Percentiles rank a stretch among this genome's conserved stretches.
These are phyloP conservation scores for Hydrotaea cyrtoneurina DNA, from an alignment of 2,888 invertebrate genomes.

Conservation along the genomic window DNA sequence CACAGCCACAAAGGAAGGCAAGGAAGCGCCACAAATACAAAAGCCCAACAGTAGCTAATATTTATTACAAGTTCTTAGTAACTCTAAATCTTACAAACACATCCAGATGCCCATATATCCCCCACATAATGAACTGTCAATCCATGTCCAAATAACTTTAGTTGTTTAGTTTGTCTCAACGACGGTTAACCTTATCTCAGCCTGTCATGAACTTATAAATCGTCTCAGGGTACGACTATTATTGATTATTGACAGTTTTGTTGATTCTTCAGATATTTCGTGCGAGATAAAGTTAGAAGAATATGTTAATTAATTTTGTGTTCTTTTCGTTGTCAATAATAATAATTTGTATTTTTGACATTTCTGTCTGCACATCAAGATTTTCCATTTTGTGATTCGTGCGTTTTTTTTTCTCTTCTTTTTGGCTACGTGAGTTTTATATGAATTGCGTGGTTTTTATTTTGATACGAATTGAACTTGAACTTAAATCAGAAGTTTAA, in stretches of 20 bases:
- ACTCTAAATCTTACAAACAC: too few species aligned
- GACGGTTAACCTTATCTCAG: too few species aligned
- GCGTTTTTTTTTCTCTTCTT: background rate
- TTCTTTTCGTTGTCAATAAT: slow-evolving; percentile 42
- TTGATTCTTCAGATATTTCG: slow-evolving; percentile 50
- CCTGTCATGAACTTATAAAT: too few species aligned
- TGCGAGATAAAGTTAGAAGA: slow-evolving; percentile 52
- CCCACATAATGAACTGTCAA: too few species aligned
- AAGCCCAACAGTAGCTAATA: too few species aligned
- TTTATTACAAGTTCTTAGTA: too few species aligned
- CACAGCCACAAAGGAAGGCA: too few species aligned
- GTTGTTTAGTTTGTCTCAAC: background rate
- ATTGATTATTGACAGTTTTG: slow-evolving; percentile 44
- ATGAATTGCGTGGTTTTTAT: slow-evolving; percentile 12
- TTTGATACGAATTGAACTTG: slow-evolving; percentile 65
- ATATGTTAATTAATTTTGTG: slow-evolving; percentile 34
- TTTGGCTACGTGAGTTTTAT: slow-evolving; percentile 61
- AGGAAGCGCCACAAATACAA: too few species aligned
- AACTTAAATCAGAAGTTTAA: slow-evolving; percentile 55
- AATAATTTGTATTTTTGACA: slow-evolving; percentile 60
- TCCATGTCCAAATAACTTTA: too few species aligned
- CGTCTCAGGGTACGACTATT: background rate
- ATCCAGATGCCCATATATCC: too few species aligned
- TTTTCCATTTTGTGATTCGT: background rate
- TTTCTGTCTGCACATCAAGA: slow-evolving; percentile 46